Base-by-base conservation (phyloP, 2,113 vertebrate genomes). In the Erythrolamprus reginae region DNA sequence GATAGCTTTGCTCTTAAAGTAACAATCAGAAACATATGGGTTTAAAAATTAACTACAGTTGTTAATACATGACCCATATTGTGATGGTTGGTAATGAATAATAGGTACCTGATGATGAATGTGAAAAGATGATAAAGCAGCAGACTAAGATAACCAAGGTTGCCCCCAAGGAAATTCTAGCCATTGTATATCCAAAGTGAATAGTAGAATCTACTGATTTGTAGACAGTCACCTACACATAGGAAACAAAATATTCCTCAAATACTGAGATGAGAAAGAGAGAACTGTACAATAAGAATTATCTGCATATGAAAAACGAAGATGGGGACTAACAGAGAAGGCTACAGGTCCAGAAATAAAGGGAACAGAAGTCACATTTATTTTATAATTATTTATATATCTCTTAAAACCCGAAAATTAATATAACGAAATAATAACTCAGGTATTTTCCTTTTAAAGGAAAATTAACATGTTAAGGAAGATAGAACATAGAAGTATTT, bases 51-150 rank as follows among this genome's bases (percentile, higher is more conserved):
- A 83, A 47, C 45, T 58, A 47, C 28, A 26, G 10, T 17, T 82
- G 45, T 86, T 5, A 15, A 87, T 70, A 77, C 24, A 26, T 13
- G 82, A 24, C 48, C 12, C 10, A 50, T n/a, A 84, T 84, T 50
- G 26, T 26, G 47, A 28, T 12, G 28, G 19, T n/a, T 51, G 28
- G 48, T 52, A 51, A 84, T 48, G 42, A 84, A 48, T 48, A 84
- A 84, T 48, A 84, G 24, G 82, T 65, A 95, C 94, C 92, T 92
- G 95, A 92, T 42, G 86, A 86, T 4, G 93, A 89, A 55, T 89
- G 50, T 0, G 0, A 61, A 28, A 3, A 85, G 84, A 86, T 93
- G 93, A 42, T 92, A 82, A 90, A 77, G 87, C 2, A 94, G 53
- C 91, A 91, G 86, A 88, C 47, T 53, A 95, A 19, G 0, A 96